Base-by-base conservation (phyloP, 2,797 vertebrate species). In the Carapus acus region DNA sequence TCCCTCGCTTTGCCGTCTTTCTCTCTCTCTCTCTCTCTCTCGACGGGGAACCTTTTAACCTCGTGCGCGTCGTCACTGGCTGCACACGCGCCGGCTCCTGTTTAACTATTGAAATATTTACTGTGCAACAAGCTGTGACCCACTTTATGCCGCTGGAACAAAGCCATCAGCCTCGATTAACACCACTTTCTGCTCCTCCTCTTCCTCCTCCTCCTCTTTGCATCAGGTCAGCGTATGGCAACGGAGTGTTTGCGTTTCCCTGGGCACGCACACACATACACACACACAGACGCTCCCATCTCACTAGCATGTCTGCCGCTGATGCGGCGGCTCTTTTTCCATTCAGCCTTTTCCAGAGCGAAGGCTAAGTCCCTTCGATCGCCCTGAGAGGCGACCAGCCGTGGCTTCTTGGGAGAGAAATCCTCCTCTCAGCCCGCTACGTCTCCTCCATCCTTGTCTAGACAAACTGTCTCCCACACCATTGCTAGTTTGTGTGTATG, bases 51-150 rank as follows among this genome's bases (percentile, higher is more conserved):
- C 44, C 22, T 37, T 17, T 50, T 36, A 21, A 15, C 27, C 44
- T 47, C 42, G 42, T 16, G 24, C 36, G 2, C 39, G 36, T n/a
- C 46, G 37, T 46, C 58, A 19, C 53, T 24, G 15, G 42, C 2
- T 4, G 6, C 16, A 49, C 43, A 46, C 21, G 16, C 55, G 40
- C 43, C 16, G 21, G 34, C 16, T 55, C 40, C 49, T 50, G 40
- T 59, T 72, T 42, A n/a, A 15, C 29, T 57, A 49, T 60, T 43
- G 33, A 33, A 73, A 58, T 67, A 53, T 72, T 58, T 42, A 8
- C 43, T 47, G 5, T 37, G 17, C 19, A 33, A 31, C 8, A 2
- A 53, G 40, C 12, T 20, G 13, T 13, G 11, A 13, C 49, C 62
- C 22, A 16, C 51, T 50, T 60, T 54, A 48, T 49, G 45, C 9